These are phyloP conservation scores for Ypsolopha scabrella DNA, from an alignment of 2,888 invertebrate species.

Conservation along the genomic window DNA sequence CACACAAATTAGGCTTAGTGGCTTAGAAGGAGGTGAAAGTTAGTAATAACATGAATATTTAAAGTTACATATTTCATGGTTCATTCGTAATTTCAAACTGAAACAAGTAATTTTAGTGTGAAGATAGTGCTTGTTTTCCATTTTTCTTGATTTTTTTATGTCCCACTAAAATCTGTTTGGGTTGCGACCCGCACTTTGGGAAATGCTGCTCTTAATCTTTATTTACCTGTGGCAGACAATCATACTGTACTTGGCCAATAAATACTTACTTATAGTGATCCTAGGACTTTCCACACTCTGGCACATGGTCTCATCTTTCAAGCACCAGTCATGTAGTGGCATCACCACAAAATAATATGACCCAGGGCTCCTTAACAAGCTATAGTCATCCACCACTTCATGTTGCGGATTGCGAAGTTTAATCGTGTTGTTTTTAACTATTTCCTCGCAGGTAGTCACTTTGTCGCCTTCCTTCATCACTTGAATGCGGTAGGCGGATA, in stretches of 20 bases:
- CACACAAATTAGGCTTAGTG: too few species aligned
- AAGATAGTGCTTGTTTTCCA: too few species aligned
- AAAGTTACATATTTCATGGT: too few species aligned
- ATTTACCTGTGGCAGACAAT: too few species aligned
- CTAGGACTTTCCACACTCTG: constrained; percentile 42
- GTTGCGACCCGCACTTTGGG: too few species aligned
- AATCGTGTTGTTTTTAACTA: constrained; percentile 19
- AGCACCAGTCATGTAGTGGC: constrained; percentile 36
- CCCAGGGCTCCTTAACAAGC: constrained; percentile 36
- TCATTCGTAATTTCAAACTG: too few species aligned
- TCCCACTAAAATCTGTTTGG: too few species aligned
- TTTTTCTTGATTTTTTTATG: too few species aligned
- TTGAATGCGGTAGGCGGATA: constrained; percentile 34
- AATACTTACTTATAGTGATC: constrained; percentile 47
- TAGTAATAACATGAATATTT: too few species aligned
- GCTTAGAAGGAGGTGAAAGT: too few species aligned
- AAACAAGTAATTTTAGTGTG: too few species aligned
- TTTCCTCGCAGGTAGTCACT: constrained; percentile 17
- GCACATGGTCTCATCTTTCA: constrained; percentile 20
- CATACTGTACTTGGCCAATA: neutral
- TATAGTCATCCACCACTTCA: constrained; percentile 44
- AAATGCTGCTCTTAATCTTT: too few species aligned
- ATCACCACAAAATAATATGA: constrained; percentile 45
- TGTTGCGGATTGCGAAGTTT: constrained; percentile 23
- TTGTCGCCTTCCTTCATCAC: constrained; percentile 32